Conservation (phyloP, 2,888 invertebrate species). For the Phengaris alcon region DNA sequence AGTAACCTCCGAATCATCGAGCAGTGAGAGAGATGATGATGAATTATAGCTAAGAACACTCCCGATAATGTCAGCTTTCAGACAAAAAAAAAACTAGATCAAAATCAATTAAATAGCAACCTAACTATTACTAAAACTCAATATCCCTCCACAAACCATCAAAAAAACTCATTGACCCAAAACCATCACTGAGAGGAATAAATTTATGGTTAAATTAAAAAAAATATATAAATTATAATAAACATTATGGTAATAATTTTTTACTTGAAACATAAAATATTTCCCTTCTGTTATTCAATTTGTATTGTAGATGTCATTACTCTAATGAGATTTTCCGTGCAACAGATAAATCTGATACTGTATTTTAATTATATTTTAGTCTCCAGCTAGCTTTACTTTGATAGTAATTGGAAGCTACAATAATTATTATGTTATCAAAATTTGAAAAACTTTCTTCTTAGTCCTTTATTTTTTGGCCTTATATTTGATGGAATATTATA, state of each 20-base stretch:
- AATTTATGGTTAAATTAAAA: too few relatives aligned
- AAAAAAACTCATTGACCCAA: neutral
- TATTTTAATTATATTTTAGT: constrained; percentile 25
- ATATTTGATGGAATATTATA: neutral
- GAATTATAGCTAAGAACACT: too few relatives aligned
- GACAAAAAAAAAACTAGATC: too few relatives aligned
- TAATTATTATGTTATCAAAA: constrained; percentile 11
- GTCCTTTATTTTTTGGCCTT: neutral
- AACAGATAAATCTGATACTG: constrained; percentile 11
- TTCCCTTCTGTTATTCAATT: constrained; percentile 26
- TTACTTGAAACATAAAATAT: constrained; percentile 25
- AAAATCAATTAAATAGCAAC: neutral
- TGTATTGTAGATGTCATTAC: constrained; percentile 29
- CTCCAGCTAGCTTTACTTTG: constrained; percentile 15
- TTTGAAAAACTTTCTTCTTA: neutral
- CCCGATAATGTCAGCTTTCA: too few relatives aligned
- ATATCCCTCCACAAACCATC: neutral
- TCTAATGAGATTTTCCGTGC: constrained; percentile 27
- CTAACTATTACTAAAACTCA: neutral
- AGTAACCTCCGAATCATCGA: too few relatives aligned
- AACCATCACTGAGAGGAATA: neutral
- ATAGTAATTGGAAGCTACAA: constrained; percentile 23
- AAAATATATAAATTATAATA: neutral
- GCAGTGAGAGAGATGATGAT: too few relatives aligned
- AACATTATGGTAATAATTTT: constrained; percentile 5